Evolutionary conservation across 2,113 vertebrate genomes (phyloP).

Genomic region (Thymallus thymallus): DNA sequence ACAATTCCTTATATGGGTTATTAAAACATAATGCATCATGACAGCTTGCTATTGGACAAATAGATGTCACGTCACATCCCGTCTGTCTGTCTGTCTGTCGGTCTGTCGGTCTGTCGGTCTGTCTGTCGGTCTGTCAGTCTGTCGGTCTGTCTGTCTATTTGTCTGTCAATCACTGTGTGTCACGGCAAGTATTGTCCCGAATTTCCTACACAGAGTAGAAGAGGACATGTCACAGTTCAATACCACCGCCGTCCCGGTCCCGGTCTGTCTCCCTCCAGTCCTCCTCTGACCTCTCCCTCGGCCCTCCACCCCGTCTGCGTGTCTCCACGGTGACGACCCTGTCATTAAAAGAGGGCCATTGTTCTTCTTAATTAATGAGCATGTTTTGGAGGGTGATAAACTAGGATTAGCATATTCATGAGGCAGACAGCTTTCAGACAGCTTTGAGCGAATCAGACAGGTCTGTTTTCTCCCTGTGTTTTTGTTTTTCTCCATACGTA

Average conservation of each 20-base stretch:
- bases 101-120: too few relatives aligned
- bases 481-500: constrained; percentile 70
- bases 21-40: constrained; percentile 26
- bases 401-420: constrained; percentile 81
- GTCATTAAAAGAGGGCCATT: constrained; percentile 71
- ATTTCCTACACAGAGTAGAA: background rate
- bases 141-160: constrained; percentile 15
- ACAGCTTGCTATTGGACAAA: constrained; percentile 20
- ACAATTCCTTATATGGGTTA: constrained; percentile 55
- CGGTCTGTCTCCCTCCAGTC: background rate
- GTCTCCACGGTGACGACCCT: constrained; percentile 44
- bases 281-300: constrained; percentile 13
- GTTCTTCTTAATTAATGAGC: constrained; percentile 77
- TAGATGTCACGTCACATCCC: constrained; percentile 16
- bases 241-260: background rate
- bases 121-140: constrained; percentile 15
- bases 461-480: constrained; percentile 70
- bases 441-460: constrained; percentile 68
- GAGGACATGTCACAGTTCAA: background rate
- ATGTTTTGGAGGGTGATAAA: constrained; percentile 59
- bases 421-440: constrained; percentile 76
- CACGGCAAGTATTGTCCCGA: background rate
- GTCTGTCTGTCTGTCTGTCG: constrained; percentile 35
- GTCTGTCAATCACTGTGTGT: constrained; percentile 14
- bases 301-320: constrained; percentile 7